Evolutionary conservation across 2,797 vertebrate species (phyloP), one percentile per base, ranked within the genome.

Genomic region (Picus viridis): DNA sequence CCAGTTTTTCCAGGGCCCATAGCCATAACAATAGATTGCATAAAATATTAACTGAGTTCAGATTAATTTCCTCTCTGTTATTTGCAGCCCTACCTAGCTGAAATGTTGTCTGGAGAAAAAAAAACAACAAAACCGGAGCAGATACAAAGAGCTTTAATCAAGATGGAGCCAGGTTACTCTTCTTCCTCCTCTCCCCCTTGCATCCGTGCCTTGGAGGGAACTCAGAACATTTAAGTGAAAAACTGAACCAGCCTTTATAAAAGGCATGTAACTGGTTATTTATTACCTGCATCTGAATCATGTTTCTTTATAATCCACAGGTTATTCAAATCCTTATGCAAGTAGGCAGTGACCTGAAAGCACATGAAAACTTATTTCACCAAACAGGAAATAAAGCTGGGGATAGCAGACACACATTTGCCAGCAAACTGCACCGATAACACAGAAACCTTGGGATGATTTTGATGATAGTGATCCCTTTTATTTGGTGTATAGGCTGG

Each of bases 311-410:
- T 98, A 77, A 99, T 97, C 99, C 99, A 99, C 86, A 99, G 81
- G 94, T 99, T 99, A 97, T 99, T 99, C 89, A 98, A 98, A 97
- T 99, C 99, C 90, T 99, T 99, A 96, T 99, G 99, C 74, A 99
- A 98, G 95, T 99, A 99, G 26, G 99, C 98, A 32, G 99, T 99
- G 91, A 99, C 98, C 99, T 98, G 89, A 79, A 93, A 94, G 56
- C 62, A 96, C 12, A 95, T 19, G 16, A 94, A 36, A 74, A 58
- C 63, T 41, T 80, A 81, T 54, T 88, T 86, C 54, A 94, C 12
- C 27, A 49, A 82, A 81, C 18, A 88, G 57, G 18, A 69, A 75
- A 80, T 64, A 51, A 39, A 39, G 39, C 16, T 58, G n/a, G 9
- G 45, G 49, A 79, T 7, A 78, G 63, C 36, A 92, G 34, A 78